Conservation (phyloP, 1,140 invertebrate genomes). For the Aporrectodea caliginosa region DNA sequence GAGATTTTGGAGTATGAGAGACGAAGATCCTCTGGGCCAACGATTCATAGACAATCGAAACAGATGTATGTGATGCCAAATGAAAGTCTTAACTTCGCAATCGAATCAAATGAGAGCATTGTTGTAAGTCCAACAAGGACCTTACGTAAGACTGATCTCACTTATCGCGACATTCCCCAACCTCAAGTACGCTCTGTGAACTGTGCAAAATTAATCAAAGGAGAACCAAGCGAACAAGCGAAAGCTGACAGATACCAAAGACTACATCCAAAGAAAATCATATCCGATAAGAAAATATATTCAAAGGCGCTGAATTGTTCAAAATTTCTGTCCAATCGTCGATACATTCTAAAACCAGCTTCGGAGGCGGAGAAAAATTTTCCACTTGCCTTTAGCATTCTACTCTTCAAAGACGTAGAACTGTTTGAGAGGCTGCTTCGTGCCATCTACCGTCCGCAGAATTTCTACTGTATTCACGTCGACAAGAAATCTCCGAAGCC, state of each 20-base stretch:
- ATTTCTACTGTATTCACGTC: constrained; percentile 53
- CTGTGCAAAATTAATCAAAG: neutral
- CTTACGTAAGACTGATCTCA: too few relatives aligned
- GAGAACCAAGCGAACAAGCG: neutral
- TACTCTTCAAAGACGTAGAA: constrained; percentile 39
- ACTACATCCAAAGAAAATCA: neutral
- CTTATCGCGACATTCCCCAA: too few relatives aligned
- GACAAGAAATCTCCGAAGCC: constrained; percentile 38
- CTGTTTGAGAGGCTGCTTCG: constrained; percentile 48
- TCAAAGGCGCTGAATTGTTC: neutral
- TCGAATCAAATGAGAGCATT: too few relatives aligned
- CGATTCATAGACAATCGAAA: too few relatives aligned
- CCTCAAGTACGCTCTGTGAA: too few relatives aligned
- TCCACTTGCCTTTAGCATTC: constrained; percentile 41
- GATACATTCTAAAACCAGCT: neutral
- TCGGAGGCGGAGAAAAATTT: constrained; percentile 41
- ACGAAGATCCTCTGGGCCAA: too few relatives aligned
- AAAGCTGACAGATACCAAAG: neutral
- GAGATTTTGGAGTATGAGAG: too few relatives aligned
- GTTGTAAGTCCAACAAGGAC: too few relatives aligned
- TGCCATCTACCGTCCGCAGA: constrained; percentile 50
- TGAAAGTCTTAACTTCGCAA: too few relatives aligned
- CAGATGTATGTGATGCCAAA: too few relatives aligned
- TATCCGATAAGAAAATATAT: neutral
- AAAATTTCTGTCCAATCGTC: neutral